Base-by-base conservation (phyloP, 2,797 vertebrate genomes). In the Aphelocoma californica region DNA sequence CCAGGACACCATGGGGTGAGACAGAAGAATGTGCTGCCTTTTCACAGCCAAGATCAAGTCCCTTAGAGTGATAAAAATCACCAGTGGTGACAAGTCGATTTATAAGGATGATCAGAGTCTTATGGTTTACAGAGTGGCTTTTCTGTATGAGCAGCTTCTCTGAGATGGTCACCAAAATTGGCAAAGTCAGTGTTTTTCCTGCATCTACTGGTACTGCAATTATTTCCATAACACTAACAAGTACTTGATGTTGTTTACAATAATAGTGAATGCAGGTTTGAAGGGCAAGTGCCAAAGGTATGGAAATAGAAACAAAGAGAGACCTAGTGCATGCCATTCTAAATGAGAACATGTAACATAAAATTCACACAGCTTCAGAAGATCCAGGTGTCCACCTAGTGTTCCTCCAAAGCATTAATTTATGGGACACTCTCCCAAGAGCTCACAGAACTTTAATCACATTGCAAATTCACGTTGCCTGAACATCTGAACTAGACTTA, bases 331-430 rank as follows among this genome's bases (percentile, higher is more conserved):
- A 28, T 50, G n/a, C 17, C 7, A 20, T 65, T 87, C 58, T 38
- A 67, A 93, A 82, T 57, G 11, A 53, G 79, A 92, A 56, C 2
- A 3, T 2, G 9, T 5, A 86, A 81, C 25, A 72, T 13, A 81
- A 83, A 83, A 90, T 70, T 80, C 53, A 73, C n/a, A 86, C 6
- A 90, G 73, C 31, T 94, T 93, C 57, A 90, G 86, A 92, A 95
- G 91, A 93, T 83, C 86, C 92, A 92, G 86, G 77, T 94, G 92
- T 93, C 86, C 83, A 93, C 80, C 92, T 92, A 88, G 88, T 88
- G 95, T 93, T 94, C 34, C 34, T 85, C 47, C 38, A 85, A 75
- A 87, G 86, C 90, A 95, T 65, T 82, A 65, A 69, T 80, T 72
- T 62, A 60, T 15, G 60, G 50, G 18, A 65, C 50, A 19, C 6